A percentile compares a stretch with the other conserved stretches of the same genome.
Conservation (phyloP, 2,888 invertebrate genomes). For the Callyntrura guangdongensis region DNA sequence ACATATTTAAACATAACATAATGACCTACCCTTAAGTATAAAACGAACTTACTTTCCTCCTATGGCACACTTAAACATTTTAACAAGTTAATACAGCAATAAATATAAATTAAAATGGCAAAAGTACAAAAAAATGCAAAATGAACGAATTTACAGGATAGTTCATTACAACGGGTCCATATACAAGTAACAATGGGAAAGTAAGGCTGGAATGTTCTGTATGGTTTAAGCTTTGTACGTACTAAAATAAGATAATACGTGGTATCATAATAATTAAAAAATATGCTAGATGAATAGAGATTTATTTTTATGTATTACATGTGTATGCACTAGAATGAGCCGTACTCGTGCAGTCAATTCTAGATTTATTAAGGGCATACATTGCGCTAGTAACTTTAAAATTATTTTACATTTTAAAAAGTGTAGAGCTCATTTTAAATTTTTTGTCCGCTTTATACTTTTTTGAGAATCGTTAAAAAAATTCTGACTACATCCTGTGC, state of each 20-base stretch:
- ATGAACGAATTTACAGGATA: constrained; percentile 6
- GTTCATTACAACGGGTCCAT: background rate
- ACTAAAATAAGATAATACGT: background rate
- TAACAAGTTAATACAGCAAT: constrained; percentile 43
- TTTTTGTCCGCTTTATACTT: constrained; percentile 22
- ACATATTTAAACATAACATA: background rate
- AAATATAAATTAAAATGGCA: constrained; percentile 66
- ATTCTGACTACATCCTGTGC: constrained; percentile 59
- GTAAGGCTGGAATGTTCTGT: constrained; percentile 41
- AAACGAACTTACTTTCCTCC: constrained; percentile 25
- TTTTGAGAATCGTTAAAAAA: constrained; percentile 4
- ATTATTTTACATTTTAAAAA: background rate
- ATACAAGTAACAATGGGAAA: background rate
- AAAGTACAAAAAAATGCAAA: constrained; percentile 60
- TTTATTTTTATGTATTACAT: background rate
- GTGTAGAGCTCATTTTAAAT: background rate
- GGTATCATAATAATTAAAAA: background rate
- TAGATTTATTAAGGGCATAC: background rate
- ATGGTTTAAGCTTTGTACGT: background rate
- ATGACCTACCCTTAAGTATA: background rate
- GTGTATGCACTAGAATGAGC: no score
- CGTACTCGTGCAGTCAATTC: background rate
- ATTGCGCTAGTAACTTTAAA: background rate
- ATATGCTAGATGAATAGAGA: background rate
- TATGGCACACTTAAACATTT: constrained; percentile 64